A percentile compares a stretch with the other conserved stretches of the same genome.
Conservation (phyloP, 2,888 invertebrate genomes). For the Acronicta aceris region DNA sequence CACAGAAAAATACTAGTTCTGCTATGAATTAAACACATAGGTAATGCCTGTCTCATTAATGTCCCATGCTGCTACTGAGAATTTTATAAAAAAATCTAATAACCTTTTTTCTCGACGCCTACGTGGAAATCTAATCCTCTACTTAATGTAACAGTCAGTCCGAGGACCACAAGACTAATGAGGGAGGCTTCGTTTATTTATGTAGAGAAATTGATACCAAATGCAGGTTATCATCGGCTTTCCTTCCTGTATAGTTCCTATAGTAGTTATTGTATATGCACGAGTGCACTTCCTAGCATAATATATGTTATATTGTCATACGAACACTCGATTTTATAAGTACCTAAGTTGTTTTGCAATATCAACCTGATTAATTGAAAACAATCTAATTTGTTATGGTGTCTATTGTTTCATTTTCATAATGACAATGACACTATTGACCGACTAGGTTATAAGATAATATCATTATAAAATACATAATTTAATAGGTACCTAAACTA, state of each 20-base stretch:
- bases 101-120: no score
- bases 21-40: no score
- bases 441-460: background rate
- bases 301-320: conserved; percentile 31
- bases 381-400: conserved; percentile 16
- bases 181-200: no score
- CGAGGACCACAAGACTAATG: no score
- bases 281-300: conserved; percentile 33
- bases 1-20: no score
- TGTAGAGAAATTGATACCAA: conserved; percentile 20
- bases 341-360: conserved; percentile 31
- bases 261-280: conserved; percentile 39
- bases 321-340: conserved; percentile 12
- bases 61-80: no score
- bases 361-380: conserved; percentile 26
- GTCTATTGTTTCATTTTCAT: conserved; percentile 4
- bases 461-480: conserved; percentile 1
- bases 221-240: conserved; percentile 26
- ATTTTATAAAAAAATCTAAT: no score
- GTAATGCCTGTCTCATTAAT: no score
- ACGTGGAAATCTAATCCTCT: no score
- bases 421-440: background rate
- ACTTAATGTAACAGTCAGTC: no score
- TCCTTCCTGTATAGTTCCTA: conserved; percentile 48
- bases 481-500: background rate